Conservation (phyloP, 2,888 invertebrate species). For the Plagodis pulveraria region DNA sequence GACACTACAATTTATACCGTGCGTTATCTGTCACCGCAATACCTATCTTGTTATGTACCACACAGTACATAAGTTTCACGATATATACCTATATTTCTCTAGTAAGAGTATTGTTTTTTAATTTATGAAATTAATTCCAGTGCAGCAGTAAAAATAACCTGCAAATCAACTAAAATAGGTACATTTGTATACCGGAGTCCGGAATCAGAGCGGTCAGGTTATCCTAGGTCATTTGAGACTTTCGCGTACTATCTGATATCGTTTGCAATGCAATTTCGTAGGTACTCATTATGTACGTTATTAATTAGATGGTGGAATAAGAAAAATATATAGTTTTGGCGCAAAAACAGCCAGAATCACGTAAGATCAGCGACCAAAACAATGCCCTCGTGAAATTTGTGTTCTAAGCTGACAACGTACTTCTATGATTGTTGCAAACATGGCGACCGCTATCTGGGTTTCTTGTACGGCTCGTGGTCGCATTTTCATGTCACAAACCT, state of each 20-base stretch:
- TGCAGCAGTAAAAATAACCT: constrained; percentile 62
- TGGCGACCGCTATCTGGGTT: constrained; percentile 85
- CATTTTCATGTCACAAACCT: constrained; percentile 81
- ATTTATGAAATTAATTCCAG: constrained; percentile 44
- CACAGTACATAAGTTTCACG: constrained; percentile 24
- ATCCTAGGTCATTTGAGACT: constrained; percentile 80
- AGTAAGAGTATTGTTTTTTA: constrained; percentile 36
- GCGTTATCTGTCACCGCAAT: constrained; percentile 46
- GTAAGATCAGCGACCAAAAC: constrained; percentile 65
- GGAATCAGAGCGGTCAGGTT: constrained; percentile 55
- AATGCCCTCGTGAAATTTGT: constrained; percentile 63
- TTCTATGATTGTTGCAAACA: constrained; percentile 83
- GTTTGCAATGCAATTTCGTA: constrained; percentile 59
- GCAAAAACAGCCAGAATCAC: constrained; percentile 54
- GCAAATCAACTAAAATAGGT: constrained; percentile 55
- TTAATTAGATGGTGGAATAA: constrained; percentile 43
- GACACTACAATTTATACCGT: constrained; percentile 45
- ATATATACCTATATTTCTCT: constrained; percentile 35
- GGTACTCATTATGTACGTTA: constrained; percentile 53
- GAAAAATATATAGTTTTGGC: constrained; percentile 48
- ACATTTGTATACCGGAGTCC: constrained; percentile 60
- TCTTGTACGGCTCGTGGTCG: constrained; percentile 76
- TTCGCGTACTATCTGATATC: constrained; percentile 63
- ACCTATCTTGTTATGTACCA: constrained; percentile 41
- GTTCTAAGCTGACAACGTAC: constrained; percentile 75